A percentile compares a stretch with the other conserved stretches of the same genome.
Evolutionary conservation across 2,888 invertebrate genomes (phyloP).

Genomic region (Tachystola acroxantha): DNA sequence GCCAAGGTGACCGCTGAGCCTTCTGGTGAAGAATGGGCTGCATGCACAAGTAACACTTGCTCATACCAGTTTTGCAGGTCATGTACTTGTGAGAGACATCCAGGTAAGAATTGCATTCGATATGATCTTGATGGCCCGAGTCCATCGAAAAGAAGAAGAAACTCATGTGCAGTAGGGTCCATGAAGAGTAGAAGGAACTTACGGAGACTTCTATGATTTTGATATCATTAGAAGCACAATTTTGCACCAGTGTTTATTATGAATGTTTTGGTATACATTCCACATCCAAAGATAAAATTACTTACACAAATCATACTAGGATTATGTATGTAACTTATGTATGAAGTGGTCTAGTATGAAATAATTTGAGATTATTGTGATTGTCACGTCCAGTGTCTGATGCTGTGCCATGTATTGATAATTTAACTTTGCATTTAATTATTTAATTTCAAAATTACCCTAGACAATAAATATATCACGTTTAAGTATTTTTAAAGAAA

Average conservation of each 20-base stretch:
- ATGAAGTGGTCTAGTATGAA: constrained; percentile 5
- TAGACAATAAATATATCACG: too few relatives aligned
- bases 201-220: constrained; percentile 52
- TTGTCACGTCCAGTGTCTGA: constrained; percentile 27
- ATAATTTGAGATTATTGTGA: constrained; percentile 28
- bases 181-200: constrained; percentile 65
- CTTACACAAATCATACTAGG: constrained; percentile 7
- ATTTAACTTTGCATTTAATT: not conserved
- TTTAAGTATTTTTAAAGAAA: too few relatives aligned
- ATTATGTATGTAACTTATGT: too few relatives aligned
- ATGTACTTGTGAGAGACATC: constrained; percentile 61
- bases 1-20: constrained; percentile 62
- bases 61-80: constrained; percentile 72
- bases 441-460: constrained; percentile 15
- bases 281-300: constrained; percentile 34
- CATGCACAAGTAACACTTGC: constrained; percentile 70
- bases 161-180: constrained; percentile 49
- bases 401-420: constrained; percentile 25
- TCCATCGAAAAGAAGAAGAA: constrained; percentile 68
- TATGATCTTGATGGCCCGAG: constrained; percentile 67
- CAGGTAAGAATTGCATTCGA: constrained; percentile 56
- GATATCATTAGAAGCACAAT: constrained; percentile 13
- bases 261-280: constrained; percentile 44
- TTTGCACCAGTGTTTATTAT: constrained; percentile 36
- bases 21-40: constrained; percentile 72